Conservation (phyloP, 2,888 invertebrate genomes). For the Andrena bicolor region DNA sequence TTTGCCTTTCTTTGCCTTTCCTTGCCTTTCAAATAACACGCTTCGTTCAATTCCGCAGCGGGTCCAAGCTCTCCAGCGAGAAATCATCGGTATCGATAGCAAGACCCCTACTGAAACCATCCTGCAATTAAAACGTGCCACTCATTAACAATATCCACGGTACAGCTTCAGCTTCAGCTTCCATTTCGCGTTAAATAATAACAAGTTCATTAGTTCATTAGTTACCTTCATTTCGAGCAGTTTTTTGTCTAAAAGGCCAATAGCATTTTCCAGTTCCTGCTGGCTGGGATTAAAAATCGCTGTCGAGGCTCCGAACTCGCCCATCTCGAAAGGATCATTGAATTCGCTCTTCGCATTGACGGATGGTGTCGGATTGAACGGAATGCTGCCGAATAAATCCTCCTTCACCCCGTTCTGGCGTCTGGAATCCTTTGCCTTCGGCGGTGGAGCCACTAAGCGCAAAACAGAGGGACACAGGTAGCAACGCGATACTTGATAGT, state of each 20-base stretch:
- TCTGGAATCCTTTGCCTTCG: constrained; percentile 88
- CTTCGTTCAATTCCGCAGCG: constrained; percentile 89
- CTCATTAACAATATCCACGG: not conserved
- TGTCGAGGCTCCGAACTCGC: constrained; percentile 87
- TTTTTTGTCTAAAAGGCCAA: constrained; percentile 92
- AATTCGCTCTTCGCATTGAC: constrained; percentile 82
- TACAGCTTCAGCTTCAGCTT: not conserved
- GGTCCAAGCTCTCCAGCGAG: constrained; percentile 97
- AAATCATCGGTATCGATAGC: constrained; percentile 97
- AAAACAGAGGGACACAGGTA: not conserved
- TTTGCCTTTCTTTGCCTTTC: constrained; percentile 42
- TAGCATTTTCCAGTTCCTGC: constrained; percentile 90
- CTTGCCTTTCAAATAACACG: constrained; percentile 14
- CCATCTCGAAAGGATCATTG: constrained; percentile 94
- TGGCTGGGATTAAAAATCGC: constrained; percentile 86
- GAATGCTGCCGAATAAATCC: constrained; percentile 93
- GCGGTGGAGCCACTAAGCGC: constrained; percentile 94
- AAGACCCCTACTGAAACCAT: constrained; percentile 95
- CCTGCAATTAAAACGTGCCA: constrained; percentile 87
- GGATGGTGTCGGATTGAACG: constrained; percentile 87
- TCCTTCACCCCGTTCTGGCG: constrained; percentile 86
- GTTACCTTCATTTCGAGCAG: constrained; percentile 95
- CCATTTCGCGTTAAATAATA: not conserved
- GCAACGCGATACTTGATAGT: not conserved
- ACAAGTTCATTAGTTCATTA: too few relatives aligned